phyloP scores from a whole-genome alignment of 2,797 vertebrate species.

The Discoglossus pictus region DNA sequence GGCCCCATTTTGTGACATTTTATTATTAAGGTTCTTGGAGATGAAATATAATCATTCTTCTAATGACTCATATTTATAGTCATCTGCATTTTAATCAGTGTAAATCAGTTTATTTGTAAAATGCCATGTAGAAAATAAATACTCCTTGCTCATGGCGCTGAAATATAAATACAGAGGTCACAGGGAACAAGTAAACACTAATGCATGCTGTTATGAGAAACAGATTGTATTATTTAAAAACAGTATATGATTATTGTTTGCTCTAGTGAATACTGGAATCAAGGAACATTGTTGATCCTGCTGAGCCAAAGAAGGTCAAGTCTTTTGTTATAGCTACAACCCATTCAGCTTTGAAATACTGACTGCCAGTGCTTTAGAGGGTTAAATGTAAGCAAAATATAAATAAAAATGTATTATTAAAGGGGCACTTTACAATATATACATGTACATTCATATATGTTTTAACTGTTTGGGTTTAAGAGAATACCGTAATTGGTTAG shows the following conservation, averaged over 20 bases:
- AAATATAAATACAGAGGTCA: slow-evolving; percentile 7
- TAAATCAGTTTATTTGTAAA: slow-evolving; percentile 8
- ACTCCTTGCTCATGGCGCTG: neutral
- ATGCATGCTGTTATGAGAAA: slow-evolving; percentile 15
- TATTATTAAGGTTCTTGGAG: neutral
- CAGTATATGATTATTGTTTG: neutral
- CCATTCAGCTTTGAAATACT: no score
- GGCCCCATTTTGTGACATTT: no score
- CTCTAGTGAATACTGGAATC: neutral
- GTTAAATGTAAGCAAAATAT: no score
- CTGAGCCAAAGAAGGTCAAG: slow-evolving; percentile 1
- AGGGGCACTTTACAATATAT: no score
- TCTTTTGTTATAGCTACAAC: no score
- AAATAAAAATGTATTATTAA: no score
- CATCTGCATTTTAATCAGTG: neutral
- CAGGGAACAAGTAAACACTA: slow-evolving; percentile 11
- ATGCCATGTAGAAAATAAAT: neutral
- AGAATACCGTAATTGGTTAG: no score
- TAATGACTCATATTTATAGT: neutral
- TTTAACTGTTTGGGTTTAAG: no score
- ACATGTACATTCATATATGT: no score
- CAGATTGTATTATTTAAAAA: slow-evolving; percentile 8
- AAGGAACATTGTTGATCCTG: neutral
- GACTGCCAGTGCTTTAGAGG: no score
- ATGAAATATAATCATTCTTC: neutral